These are phyloP conservation scores for Ceratina australensis DNA, from an alignment of 1,140 invertebrate species.

Conservation along the genomic window DNA sequence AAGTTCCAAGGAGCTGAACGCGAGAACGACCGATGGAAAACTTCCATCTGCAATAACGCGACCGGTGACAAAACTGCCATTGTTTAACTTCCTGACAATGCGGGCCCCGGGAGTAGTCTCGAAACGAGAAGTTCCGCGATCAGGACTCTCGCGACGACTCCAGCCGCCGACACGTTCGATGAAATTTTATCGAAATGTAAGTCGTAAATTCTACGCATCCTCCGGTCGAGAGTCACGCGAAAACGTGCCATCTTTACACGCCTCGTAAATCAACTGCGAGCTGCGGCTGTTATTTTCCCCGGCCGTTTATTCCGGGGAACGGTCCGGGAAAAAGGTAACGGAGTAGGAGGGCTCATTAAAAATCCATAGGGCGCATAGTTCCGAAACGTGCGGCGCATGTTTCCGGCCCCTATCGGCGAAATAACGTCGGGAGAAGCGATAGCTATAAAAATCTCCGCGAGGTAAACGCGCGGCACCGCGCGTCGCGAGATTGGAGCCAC, in stretches of 20 bases:
- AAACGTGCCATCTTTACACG: neutral
- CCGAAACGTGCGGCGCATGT: constrained; percentile 48
- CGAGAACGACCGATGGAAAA: constrained; percentile 51
- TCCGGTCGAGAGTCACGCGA: neutral
- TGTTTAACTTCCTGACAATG: constrained; percentile 58
- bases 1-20: constrained; percentile 17
- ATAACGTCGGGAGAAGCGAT: constrained; percentile 46
- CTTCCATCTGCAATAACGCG: constrained; percentile 52
- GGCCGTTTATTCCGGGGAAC: constrained; percentile 16
- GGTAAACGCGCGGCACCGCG: constrained; percentile 40
- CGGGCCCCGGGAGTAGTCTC: constrained; percentile 1
- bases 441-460: constrained; percentile 37
- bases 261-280: constrained; percentile 9
- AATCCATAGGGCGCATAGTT: constrained; percentile 58
- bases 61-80: constrained; percentile 51
- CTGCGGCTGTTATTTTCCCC: neutral
- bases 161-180: neutral
- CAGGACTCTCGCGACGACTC: neutral
- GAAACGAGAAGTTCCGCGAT: constrained; percentile 24
- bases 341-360: constrained; percentile 43
- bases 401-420: constrained; percentile 41
- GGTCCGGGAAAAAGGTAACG: constrained; percentile 7
- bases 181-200: neutral
- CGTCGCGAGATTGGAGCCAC: constrained; percentile 43
- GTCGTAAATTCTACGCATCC: too few species aligned